Evolutionary conservation across 2,113 vertebrate genomes (phyloP).

Genomic region (Melanerpes formicivorus): DNA sequence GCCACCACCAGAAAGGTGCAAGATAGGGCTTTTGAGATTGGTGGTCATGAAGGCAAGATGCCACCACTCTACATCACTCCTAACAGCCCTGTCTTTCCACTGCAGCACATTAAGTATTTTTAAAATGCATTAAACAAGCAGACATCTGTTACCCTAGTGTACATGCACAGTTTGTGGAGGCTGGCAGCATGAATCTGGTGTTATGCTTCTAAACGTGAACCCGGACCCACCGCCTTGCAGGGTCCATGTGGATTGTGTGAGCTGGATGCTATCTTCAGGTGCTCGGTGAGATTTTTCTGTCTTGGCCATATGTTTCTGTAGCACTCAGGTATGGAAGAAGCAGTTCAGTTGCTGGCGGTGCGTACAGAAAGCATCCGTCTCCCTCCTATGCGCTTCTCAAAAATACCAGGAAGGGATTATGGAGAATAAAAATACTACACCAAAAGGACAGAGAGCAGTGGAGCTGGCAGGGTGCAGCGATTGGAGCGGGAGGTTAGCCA

Average conservation of each 20-base stretch:
- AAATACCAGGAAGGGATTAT: background rate
- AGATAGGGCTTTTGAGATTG: background rate
- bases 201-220: background rate
- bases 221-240: accelerated
- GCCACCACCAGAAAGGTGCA: background rate
- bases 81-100: background rate
- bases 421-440: slow-evolving; percentile 18
- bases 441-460: slow-evolving; percentile 21
- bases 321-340: background rate
- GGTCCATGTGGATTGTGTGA: background rate
- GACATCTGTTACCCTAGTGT: background rate
- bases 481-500: slow-evolving; percentile 51
- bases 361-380: background rate
- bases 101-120: background rate
- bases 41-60: background rate
- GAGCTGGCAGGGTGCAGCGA: slow-evolving; percentile 63
- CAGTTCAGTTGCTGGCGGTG: background rate
- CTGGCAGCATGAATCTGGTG: background rate
- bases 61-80: background rate
- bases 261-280: background rate
- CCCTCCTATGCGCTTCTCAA: background rate
- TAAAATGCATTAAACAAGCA: background rate
- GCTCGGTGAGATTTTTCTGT: background rate
- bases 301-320: background rate
- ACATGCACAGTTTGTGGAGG: background rate